Base-by-base conservation (phyloP, 2,113 vertebrate genomes). In the Xiphias gladius region DNA sequence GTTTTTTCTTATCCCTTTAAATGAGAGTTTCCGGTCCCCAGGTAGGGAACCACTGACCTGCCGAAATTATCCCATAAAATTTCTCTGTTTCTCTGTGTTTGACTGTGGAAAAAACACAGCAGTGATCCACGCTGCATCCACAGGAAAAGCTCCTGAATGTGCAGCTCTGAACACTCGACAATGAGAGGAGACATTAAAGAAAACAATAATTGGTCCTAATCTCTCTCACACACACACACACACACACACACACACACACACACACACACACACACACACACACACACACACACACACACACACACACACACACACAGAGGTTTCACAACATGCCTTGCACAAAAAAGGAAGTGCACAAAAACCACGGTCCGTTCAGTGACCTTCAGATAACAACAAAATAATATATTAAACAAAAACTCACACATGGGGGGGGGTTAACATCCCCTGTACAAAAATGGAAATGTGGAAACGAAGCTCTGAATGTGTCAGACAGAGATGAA, bases 391-490 rank as follows among this genome's bases (percentile, higher is more conserved):
- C 2, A 9, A 24, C 32, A 14, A 54, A 46, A 67, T 46, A 12
- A 76, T 28, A 35, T 12, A 68, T 50, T 4, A 58, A 71, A 11
- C 14, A 28, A 14, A 19, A 28, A 55, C 19, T 52, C 52, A 41
- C 11, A 22, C 14, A 16, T 50, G 70, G 20, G 4, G 20, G 41
- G 41, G 37, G 3, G 50, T 16, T 0, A 28, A 48, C 74, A 39
- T 19, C 37, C 13, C 57, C 16, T 81, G 87, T 19, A 59, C 87
- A 28, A 64, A 89, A 14, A 86, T 82, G 89, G 86, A 78, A 59
- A 74, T 30, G 58, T 79, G 69, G 68, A 75, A 1, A 16, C 30
- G 58, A 57, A 58, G 66, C 28, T 76, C 24, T 73, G n/a, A 50
- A 64, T 24, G n/a, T 52, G 41, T 52, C 54, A n/a, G 19, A 52